Base-by-base conservation (phyloP, 1,140 invertebrate genomes). In the Lineus longissimus region DNA sequence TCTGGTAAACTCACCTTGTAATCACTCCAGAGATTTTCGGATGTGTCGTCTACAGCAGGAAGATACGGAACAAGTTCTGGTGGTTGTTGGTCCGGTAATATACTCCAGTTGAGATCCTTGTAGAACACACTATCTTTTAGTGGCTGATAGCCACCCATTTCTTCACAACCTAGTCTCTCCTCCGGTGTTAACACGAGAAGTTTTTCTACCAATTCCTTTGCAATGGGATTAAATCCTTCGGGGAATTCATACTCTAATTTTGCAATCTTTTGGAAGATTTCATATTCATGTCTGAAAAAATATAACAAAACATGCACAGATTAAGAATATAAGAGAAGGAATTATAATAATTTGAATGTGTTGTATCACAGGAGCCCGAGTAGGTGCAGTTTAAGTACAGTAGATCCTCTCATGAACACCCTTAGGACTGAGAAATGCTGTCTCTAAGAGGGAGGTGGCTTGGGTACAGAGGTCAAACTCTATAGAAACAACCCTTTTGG, bases 211-310 rank as follows among this genome's bases (percentile, higher is more conserved):
- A 99, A 85, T 81, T 96, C 91, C 80, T 89, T 90, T 4, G 93
- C 93, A 55, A 87, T 83, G 45, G 86, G 83, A 72, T 89, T 88
- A 78, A 99, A 97, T 23, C 90, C 92, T 76, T 93, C 90, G 0
- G 95, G 95, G 76, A 97, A 94, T 64, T 91, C 89, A 78, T 96
- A 98, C 9, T 95, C 89, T 68, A 96, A 84, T 74, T 90, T 91
- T 9, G 93, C 79, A 70, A 99, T 97, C 82, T 97, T 97, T 80
- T 97, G 91, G 79, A 98, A 97, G 56, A 97, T 97, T 65, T 95
- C 86, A 83, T 96, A 99, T 78, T 99, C 97, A 81, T 90, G 95
- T 63, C 91, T 87, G 75, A 25, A 82, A 77, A 45, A 57, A 61
- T 71, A 40, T 4, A 61, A 30, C 6, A 64, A 55, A 17, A 65